Evolutionary conservation across 2,888 invertebrate genomes (phyloP).

Genomic region (Synanthedon formicaeformis): DNA sequence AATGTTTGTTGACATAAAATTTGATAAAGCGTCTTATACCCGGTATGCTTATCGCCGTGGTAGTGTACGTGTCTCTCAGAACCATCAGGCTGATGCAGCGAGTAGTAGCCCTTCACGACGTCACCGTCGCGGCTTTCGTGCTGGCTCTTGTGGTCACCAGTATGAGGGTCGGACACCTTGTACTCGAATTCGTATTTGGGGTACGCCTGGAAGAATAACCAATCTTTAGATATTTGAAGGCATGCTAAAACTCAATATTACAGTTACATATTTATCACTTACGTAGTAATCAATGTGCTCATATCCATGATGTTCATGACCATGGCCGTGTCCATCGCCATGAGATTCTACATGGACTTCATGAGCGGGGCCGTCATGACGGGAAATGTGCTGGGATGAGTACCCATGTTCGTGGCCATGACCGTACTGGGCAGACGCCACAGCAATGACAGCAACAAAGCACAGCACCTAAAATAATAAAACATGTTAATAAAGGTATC

Average conservation of each 20-base stretch:
- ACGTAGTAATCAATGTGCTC: conserved; percentile 12
- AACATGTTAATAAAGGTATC: not conserved
- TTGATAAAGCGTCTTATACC: conserved; percentile 20
- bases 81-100: conserved; percentile 61
- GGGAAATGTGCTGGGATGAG: conserved; percentile 23
- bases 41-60: conserved; percentile 28
- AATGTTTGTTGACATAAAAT: no score
- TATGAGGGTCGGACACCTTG: conserved; percentile 57
- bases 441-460: conserved; percentile 7
- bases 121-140: conserved; percentile 64
- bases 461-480: conserved; percentile 4
- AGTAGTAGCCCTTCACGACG: conserved; percentile 68
- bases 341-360: conserved; percentile 8
- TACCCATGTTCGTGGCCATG: conserved; percentile 31
- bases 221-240: not conserved
- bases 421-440: conserved; percentile 1
- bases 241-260: not conserved
- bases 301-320: not conserved
- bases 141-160: conserved; percentile 58
- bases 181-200: conserved; percentile 45
- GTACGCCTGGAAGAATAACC: conserved; percentile 14
- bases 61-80: conserved; percentile 38
- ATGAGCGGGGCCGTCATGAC: conserved; percentile 19
- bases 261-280: conserved; percentile 1
- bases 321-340: conserved; percentile 18